A percentile compares a stretch with the other conserved stretches of the same genome.
Evolutionary conservation across 1,140 invertebrate species (phyloP).

Genomic region (Drosophila parabipectinata): DNA sequence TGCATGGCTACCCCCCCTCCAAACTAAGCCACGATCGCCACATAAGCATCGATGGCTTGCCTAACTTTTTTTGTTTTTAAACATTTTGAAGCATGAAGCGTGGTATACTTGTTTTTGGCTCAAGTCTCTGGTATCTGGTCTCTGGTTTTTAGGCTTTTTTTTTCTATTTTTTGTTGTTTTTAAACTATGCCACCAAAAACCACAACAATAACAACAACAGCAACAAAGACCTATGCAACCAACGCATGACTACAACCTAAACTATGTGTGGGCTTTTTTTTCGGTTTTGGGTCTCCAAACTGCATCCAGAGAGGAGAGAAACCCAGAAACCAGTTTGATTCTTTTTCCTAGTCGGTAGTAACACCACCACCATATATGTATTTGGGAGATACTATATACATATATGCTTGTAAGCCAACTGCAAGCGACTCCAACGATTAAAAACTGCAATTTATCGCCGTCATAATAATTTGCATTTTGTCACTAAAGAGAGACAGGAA

Average conservation of each 20-base stretch:
- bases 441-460: conserved; percentile 82
- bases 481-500: conserved; percentile 48
- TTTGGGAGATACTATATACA: conserved; percentile 9
- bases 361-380: conserved; percentile 5
- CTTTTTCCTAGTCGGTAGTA: conserved; percentile 60
- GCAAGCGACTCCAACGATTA: conserved; percentile 73
- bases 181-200: conserved; percentile 68
- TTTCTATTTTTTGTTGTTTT: conserved; percentile 48
- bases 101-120: conserved; percentile 72
- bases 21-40: conserved; percentile 37
- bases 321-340: conserved; percentile 72
- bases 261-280: conserved; percentile 70
- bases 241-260: conserved; percentile 72
- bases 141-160: conserved; percentile 6
- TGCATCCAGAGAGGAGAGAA: conserved; percentile 26
- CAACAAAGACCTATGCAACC: conserved; percentile 9
- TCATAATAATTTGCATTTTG: conserved; percentile 83
- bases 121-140: neutral
- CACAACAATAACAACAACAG: conserved; percentile 35
- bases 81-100: conserved; percentile 75
- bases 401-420: conserved; percentile 35
- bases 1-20: conserved; percentile 50
- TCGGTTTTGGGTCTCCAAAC: conserved; percentile 43
- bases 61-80: conserved; percentile 48
- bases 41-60: conserved; percentile 75